Base-by-base conservation (phyloP, 2,113 vertebrate species). In the Colius striatus region DNA sequence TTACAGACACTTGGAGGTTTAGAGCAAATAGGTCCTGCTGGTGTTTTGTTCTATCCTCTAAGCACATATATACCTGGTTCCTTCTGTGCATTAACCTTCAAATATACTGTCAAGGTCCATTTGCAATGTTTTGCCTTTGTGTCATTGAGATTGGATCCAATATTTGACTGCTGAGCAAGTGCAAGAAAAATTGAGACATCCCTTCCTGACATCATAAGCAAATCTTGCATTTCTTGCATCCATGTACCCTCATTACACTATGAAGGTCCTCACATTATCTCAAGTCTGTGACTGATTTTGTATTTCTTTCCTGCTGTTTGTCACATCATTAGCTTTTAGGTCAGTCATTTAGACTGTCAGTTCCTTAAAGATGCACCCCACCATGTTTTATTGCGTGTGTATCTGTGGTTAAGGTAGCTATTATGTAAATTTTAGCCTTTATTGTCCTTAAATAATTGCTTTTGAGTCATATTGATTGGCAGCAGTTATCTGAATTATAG, bases 401-500 rank as follows among this genome's bases (percentile, higher is more conserved):
- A 17, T 94, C 57, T 86, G 26, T 75, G 77, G 47, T 81, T 32
- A 87, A 38, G 84, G 36, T 72, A 76, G n/a, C 22, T 89, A 36
- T 81, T 92, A 89, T 72, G 70, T n/a, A 95, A 87, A 70, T 91
- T 78, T 84, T 87, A 87, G 26, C 38, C 27, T 71, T 78, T 84
- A 84, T 60, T 67, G 71, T 63, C 55, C 48, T 91, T 72, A 80
- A 91, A 82, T 43, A 70, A 62, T 62, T 94, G 20, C 11, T 73
- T 91, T 94, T 73, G 78, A 26, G 43, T 80, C 89, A 55, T 87
- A 61, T 21, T 89, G 78, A 76, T 89, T 94, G 47, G 21, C 58
- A 87, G 51, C 20, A 82, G 66, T 87, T 79, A 13, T 75, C 50
- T 47, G 30, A 76, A 47, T 29, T 58, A 7, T 25, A 47, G 22